phyloP scores from a whole-genome alignment of 2,113 vertebrate genomes.

The Plotosus lineatus region DNA sequence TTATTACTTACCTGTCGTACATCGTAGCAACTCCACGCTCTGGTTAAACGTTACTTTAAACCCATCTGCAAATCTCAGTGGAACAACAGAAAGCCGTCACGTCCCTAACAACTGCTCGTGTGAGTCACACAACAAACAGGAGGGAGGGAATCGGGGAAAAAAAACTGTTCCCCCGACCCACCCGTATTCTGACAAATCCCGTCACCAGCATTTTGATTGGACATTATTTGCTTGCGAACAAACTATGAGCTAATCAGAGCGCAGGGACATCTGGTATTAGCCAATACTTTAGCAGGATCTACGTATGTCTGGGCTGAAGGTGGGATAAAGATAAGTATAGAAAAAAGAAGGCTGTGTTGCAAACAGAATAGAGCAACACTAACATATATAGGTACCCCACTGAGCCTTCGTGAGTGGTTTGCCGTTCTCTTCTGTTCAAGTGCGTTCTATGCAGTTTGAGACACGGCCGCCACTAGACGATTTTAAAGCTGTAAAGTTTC shows the following conservation, averaged over 20 bases:
- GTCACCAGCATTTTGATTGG: background rate
- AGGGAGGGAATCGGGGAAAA: background rate
- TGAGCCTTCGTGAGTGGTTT: too few species aligned
- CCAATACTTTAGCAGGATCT: background rate
- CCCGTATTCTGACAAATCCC: background rate
- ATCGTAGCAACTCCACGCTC: background rate
- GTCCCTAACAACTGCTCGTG: background rate
- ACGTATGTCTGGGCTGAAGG: too few species aligned
- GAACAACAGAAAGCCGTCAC: background rate
- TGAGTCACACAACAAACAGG: conserved; percentile 25
- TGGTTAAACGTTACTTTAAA: background rate
- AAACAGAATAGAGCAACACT: background rate
- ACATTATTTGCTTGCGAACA: too few species aligned
- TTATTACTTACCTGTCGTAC: conserved; percentile 26
- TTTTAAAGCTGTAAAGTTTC: too few species aligned
- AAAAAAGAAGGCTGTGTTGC: background rate
- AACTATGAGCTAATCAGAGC: background rate
- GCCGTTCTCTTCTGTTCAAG: too few species aligned
- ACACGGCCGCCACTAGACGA: background rate
- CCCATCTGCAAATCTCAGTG: background rate
- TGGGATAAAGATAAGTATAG: background rate
- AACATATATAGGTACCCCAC: background rate
- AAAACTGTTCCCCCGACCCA: background rate
- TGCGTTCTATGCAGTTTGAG: background rate
- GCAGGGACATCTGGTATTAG: background rate